Evolutionary conservation across 1,140 invertebrate genomes (phyloP), one percentile per base, ranked within the genome.

Genomic region (Coenobita brevimanus): DNA sequence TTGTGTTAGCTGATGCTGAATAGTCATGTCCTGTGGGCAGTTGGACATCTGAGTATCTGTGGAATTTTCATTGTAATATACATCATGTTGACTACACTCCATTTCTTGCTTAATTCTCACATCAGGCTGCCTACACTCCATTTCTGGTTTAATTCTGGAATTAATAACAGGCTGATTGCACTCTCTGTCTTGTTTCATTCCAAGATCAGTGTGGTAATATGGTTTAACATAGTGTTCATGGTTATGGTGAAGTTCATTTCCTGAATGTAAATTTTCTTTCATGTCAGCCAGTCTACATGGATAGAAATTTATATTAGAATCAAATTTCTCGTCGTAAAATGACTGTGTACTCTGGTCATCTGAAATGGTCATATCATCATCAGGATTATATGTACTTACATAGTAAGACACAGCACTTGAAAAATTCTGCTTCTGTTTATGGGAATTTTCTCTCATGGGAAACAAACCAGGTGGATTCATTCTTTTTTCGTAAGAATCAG

Each of bases 1-100:
- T 46, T 84, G 24, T 82, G 60, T 50, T 33, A 62, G 36, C 41
- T 57, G 62, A 8, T 91, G 88, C 33, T 89, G 89, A 67, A 88
- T 43, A 30, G 86, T 88, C 86, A 88, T 88, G 54, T 88, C 86
- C 62, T 88, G 86, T 41, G 86, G 86, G 24, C 86, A 81, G 33
- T 82, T 88, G 38, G 86, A 88, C 10, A 82, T 43, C 67, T 88
- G 86, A 33, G 86, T 88, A 54, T 88, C 86, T 17, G 86, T 60
- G 57, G 86, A 82, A 60, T 88, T 82, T 62, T 88, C 86, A 46
- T 81, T 88, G 38, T 88, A 82, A 82, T 82, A 88, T 27, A 82
- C 8, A 69, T 82, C 69, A 46, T 46, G 46, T 62, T 88, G 78
- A 43, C 8, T 75, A 21, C 50, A 75, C 41, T 30, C 73, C 21